A percentile compares a stretch with the other conserved stretches of the same genome.
Evolutionary conservation across 2,888 invertebrate species (phyloP).

Genomic region (Archips crataeganus): DNA sequence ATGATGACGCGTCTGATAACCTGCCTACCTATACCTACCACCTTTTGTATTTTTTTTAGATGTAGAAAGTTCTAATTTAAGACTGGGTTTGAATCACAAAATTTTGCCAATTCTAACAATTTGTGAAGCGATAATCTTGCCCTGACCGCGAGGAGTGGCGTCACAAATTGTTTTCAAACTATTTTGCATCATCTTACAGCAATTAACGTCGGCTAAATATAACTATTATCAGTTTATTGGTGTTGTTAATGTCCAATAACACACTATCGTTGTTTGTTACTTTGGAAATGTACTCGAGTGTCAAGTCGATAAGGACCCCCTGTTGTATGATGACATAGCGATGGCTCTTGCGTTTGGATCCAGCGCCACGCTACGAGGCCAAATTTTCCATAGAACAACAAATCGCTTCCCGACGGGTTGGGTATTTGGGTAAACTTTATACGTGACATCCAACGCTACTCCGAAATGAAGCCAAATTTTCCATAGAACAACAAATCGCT

Average conservation of each 20-base stretch:
- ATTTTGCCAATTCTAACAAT: too few species aligned
- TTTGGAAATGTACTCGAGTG: constrained; percentile 75
- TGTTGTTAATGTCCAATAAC: constrained; percentile 56
- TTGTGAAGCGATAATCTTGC: too few species aligned
- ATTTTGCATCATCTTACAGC: constrained; percentile 35
- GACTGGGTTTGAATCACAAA: too few species aligned
- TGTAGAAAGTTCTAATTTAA: too few species aligned
- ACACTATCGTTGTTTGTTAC: constrained; percentile 63
- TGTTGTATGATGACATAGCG: constrained; percentile 69
- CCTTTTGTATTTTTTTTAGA: too few species aligned
- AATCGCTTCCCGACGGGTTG: not conserved
- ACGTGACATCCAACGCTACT: not conserved
- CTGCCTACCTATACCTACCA: too few species aligned
- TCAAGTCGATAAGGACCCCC: constrained; percentile 78
- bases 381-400: not conserved
- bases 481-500: not conserved
- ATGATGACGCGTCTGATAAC: too few species aligned
- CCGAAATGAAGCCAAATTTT: not conserved
- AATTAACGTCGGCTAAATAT: constrained; percentile 20
- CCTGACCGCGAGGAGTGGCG: not conserved
- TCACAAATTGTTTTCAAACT: constrained; percentile 20
- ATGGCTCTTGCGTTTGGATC: constrained; percentile 55
- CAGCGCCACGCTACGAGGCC: not conserved
- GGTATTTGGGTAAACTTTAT: too few species aligned
- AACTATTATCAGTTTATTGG: constrained; percentile 25